Evolutionary conservation across 1,140 invertebrate species (phyloP), one percentile per base, ranked within the genome.

Genomic region (Zaprionus capensis): DNA sequence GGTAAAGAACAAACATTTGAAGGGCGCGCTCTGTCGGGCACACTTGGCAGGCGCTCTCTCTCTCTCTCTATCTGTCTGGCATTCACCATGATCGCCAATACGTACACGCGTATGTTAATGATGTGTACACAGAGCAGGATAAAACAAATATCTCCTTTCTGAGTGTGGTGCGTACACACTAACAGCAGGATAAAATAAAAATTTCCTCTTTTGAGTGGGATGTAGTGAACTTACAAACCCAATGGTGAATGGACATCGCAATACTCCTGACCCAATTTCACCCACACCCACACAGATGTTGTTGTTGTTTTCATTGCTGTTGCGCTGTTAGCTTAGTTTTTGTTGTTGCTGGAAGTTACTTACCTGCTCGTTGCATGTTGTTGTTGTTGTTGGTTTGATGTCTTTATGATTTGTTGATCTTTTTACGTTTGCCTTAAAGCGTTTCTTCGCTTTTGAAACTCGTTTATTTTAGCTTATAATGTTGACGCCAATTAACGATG

Each of bases 1-100:
- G 62, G 41, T 56, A 76, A 83, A 83, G 74, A 84, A 78, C 61
- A 38, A 64, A 79, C 64, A 72, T 84, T 87, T 87, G 84, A 87
- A 87, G 83, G 83, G 83, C 83, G 70, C 66, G 15, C 67, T 51
- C 51, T 28, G 41, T n/a, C 41, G 41, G 38, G n/a, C 7, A 9
- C 64, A 76, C 76, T 86, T 86, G 84, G 83, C 87, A 84, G 84
- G 80, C 83, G 66, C 65, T n/a, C 66, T 56, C 57, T 24, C 34
- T 36, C 34, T 36, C 65, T 14, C 66, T 46, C 56, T 26, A 26
- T 46, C 56, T 26, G 36, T 49, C 56, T 20, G 36, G n/a, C 9
- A 46, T 20, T 56, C 55, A 41, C 12, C 44, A 31, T 15, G 26
- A 51, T 51, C 46, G 20, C 2, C 53, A 56, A 15, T 56, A 6